phyloP scores from a whole-genome alignment of 2,888 invertebrate genomes.

The Cheilosia vulpina region DNA sequence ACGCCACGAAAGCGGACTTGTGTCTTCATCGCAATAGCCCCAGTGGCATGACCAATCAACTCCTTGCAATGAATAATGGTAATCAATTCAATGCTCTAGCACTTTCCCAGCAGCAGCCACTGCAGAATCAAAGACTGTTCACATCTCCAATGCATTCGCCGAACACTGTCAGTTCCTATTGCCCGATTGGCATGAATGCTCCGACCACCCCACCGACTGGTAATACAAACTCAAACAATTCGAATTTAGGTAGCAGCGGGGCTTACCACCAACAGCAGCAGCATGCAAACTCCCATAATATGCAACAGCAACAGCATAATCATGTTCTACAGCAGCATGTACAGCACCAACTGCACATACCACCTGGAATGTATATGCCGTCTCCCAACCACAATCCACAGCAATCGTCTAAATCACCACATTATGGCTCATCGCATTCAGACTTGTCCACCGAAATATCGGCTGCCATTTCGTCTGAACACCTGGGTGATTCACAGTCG shows the following conservation, averaged over 20 bases:
- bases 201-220: conserved; percentile 76
- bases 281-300: conserved; percentile 65
- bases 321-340: conserved; percentile 60
- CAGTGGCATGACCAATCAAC: conserved; percentile 40
- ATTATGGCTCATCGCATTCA: conserved; percentile 87
- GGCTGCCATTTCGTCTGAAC: conserved; percentile 89
- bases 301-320: conserved; percentile 62
- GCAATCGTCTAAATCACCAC: conserved; percentile 78
- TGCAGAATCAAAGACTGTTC: conserved; percentile 77
- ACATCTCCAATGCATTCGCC: conserved; percentile 81
- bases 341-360: conserved; percentile 61
- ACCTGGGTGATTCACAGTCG: conserved; percentile 86
- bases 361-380: conserved; percentile 62
- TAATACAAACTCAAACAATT: conserved; percentile 48
- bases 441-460: conserved; percentile 91
- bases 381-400: conserved; percentile 76
- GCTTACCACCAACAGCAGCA: conserved; percentile 76
- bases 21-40: conserved; percentile 57
- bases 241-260: conserved; percentile 45
- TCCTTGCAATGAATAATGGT: conserved; percentile 47
- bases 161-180: conserved; percentile 78
- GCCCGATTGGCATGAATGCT: conserved; percentile 55
- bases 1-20: conserved; percentile 34
- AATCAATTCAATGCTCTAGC: conserved; percentile 68
- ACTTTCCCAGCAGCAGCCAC: conserved; percentile 77